Evolutionary conservation across 2,888 invertebrate genomes (phyloP), one percentile per base, ranked within the genome.

Genomic region (Magallana nippona): DNA sequence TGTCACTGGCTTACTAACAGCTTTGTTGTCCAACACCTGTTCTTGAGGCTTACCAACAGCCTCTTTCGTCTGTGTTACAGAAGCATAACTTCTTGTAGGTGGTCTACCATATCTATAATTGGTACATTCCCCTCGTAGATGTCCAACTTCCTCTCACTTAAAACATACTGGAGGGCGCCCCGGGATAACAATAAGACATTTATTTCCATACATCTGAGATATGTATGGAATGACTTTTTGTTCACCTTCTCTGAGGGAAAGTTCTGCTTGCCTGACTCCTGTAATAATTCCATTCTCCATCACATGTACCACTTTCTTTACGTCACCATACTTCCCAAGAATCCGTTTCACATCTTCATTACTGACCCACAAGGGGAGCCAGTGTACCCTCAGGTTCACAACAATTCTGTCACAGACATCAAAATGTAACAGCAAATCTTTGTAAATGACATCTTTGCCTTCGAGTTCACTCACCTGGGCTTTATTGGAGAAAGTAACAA

Each of bases 121-220:
- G 63, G 63, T 13, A n/a, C 27, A 63, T 5, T 63, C 13, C 13
- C 22, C 63, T 19, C 63, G 27, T 2, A 27, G 15, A 19, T 27
- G 63, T 3, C 27, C 63, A 2, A 27, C 63, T 2, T 22, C 10
- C 10, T 19, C 63, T 27, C 27, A 22, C 63, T 63, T 78, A 55
- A 78, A 78, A 32, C 78, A 78, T 19, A 78, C 44, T 10, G 5
- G 78, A 17, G 55, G 44, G 2, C 78, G 78, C 15, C 78, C 78
- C 13, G 15, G 44, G 5, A 78, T 22, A 13, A 19, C 44, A 32
- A n/a, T 11, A 2, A 78, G 19, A 17, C 78, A 44, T 10, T 17
- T 63, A 13, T 19, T 11, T 8, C 22, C 63, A 22, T 63, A 11
- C 13, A 19, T 11, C 1, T n/a, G n/a, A 8, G 78, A 10, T 3